A percentile compares a stretch with the other conserved stretches of the same genome.
phyloP scores from a whole-genome alignment of 2,113 vertebrate genomes.

The Psephotus haematonotus region DNA sequence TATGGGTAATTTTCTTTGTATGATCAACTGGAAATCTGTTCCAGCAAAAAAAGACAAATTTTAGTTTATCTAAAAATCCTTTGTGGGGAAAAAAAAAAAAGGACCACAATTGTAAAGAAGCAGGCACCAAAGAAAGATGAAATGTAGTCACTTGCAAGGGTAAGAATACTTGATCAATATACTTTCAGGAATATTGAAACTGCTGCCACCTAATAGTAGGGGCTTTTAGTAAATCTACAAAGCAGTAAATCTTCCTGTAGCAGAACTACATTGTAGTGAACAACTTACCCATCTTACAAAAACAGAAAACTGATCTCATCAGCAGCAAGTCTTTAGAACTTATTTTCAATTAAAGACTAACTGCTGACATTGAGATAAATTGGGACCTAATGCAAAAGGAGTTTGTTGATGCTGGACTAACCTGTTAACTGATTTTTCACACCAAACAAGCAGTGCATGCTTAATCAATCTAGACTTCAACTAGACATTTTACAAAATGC shows the following conservation, averaged over 20 bases:
- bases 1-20: conserved; percentile 4
- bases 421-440: not conserved
- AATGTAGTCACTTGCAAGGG: not conserved
- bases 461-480: not conserved
- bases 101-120: not conserved
- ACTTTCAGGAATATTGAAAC: not conserved
- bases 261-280: not conserved
- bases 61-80: not conserved
- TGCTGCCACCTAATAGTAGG: not conserved
- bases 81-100: not conserved
- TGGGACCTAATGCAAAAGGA: not conserved
- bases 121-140: not conserved
- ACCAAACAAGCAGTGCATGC: rapidly evolving
- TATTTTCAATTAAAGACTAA: not conserved
- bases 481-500: not conserved
- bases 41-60: not conserved
- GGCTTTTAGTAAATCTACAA: not conserved
- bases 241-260: not conserved
- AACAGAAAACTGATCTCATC: not conserved
- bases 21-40: not conserved
- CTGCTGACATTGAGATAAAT: not conserved
- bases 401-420: not conserved
- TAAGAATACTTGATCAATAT: not conserved
- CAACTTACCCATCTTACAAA: not conserved
- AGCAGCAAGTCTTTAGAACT: not conserved